These are phyloP conservation scores for Neogobius melanostomus DNA, from an alignment of 2,113 vertebrate species.

Conservation along the genomic window DNA sequence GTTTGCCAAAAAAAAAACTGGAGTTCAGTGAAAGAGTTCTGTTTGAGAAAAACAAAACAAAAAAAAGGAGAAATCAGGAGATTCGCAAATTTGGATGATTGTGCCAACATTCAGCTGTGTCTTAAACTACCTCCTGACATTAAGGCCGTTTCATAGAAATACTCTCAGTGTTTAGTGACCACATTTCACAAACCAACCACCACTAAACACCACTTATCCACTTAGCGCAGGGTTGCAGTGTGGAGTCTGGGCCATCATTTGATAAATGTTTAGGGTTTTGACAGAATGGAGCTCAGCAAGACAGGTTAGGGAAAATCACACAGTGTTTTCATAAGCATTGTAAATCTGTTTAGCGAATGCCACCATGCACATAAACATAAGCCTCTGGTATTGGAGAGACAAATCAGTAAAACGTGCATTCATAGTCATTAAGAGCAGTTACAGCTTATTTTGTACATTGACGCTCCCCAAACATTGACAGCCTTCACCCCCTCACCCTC, in stretches of 20 bases:
- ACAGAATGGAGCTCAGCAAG: background rate
- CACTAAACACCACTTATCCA: background rate
- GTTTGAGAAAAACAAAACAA: too few species aligned
- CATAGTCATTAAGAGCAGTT: background rate
- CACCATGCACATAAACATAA: background rate
- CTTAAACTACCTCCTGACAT: conserved; percentile 13
- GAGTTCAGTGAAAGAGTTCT: too few species aligned
- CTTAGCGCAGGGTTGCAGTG: background rate
- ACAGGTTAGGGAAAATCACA: background rate
- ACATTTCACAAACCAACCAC: background rate
- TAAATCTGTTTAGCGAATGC: background rate
- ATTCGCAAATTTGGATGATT: background rate
- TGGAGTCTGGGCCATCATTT: background rate
- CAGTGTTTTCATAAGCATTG: background rate
- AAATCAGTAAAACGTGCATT: background rate
- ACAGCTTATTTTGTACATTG: too few species aligned
- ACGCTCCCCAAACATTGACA: too few species aligned
- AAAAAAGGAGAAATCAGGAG: background rate
- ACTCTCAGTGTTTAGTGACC: background rate
- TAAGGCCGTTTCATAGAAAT: conserved; percentile 7
- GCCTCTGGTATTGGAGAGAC: background rate
- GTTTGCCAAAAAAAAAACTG: background rate
- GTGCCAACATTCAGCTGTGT: background rate
- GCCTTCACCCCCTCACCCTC: too few species aligned
- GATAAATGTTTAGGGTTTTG: background rate